Evolutionary conservation across 2,113 vertebrate species (phyloP).

Genomic region (Odontesthes bonariensis): DNA sequence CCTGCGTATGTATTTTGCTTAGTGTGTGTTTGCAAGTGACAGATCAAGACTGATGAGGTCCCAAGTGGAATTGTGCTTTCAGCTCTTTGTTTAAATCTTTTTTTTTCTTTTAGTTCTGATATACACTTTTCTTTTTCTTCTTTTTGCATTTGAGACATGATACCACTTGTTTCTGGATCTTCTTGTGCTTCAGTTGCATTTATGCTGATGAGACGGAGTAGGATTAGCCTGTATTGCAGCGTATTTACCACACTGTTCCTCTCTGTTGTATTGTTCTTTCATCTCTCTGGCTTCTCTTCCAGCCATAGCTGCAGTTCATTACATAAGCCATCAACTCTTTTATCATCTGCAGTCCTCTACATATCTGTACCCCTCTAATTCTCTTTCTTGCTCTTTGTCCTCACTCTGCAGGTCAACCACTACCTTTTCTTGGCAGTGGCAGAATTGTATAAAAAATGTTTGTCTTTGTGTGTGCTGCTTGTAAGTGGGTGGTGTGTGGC

Average conservation of each 20-base stretch:
- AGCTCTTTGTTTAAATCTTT: neutral
- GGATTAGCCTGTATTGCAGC: slow-evolving; percentile 20
- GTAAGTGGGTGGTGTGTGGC: neutral
- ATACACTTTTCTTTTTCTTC: neutral
- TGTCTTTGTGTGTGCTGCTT: neutral
- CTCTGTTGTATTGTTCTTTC: slow-evolving; percentile 41
- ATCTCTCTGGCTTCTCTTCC: slow-evolving; percentile 33
- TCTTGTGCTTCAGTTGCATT: neutral
- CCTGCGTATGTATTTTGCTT: slow-evolving; percentile 16
- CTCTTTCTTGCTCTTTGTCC: slow-evolving; percentile 23
- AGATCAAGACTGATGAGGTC: neutral
- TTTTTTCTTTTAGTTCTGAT: neutral
- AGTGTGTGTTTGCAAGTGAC: neutral
- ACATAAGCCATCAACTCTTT: slow-evolving; percentile 69
- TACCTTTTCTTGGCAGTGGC: neutral
- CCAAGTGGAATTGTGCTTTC: slow-evolving; percentile 9
- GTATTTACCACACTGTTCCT: slow-evolving; percentile 22
- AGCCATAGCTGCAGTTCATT: slow-evolving; percentile 59
- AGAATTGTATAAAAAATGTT: neutral
- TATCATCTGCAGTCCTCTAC: slow-evolving; percentile 51
- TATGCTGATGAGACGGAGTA: neutral
- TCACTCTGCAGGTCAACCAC: slow-evolving; percentile 31
- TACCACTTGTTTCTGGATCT: slow-evolving; percentile 14
- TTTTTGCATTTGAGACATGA: slow-evolving; percentile 7
- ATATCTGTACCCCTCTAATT: slow-evolving; percentile 20